A percentile compares a stretch with the other conserved stretches of the same genome.
Conservation (phyloP, 1,140 invertebrate species). For the Sitophilus oryzae region DNA sequence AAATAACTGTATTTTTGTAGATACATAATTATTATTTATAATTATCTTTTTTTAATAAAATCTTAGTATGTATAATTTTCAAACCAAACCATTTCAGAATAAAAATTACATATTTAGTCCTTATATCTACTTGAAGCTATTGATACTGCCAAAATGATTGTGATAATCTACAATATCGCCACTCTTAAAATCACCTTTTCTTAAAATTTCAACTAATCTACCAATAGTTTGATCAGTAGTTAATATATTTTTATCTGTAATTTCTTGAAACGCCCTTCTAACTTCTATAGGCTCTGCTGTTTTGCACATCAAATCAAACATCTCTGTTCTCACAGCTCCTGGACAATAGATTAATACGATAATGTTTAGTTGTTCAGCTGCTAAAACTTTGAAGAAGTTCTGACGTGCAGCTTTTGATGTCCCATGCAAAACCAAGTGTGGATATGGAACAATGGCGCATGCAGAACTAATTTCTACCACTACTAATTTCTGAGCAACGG, state of each 20-base stretch:
- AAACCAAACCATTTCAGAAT: no score
- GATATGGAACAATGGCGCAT: slow-evolving; percentile 67
- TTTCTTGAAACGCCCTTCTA: slow-evolving; percentile 56
- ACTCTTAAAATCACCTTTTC: slow-evolving; percentile 64
- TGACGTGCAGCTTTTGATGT: slow-evolving; percentile 86
- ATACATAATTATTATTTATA: no score
- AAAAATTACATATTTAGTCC: no score
- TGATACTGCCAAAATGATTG: no score
- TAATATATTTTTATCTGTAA: slow-evolving; percentile 55
- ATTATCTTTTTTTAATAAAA: no score
- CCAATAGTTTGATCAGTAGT: slow-evolving; percentile 67
- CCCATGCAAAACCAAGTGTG: slow-evolving; percentile 74
- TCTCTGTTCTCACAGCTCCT: slow-evolving; percentile 87
- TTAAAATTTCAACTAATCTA: slow-evolving; percentile 66
- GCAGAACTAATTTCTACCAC: slow-evolving; percentile 88
- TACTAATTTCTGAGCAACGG: slow-evolving; percentile 46
- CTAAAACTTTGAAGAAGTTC: slow-evolving; percentile 83
- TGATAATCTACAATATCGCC: slow-evolving; percentile 85
- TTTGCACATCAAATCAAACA: slow-evolving; percentile 65
- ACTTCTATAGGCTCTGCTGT: slow-evolving; percentile 55
- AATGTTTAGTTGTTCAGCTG: slow-evolving; percentile 69
- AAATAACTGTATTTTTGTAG: no score
- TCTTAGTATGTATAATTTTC: no score
- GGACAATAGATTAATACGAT: slow-evolving; percentile 88
- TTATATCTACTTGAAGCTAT: no score